Percentiles rank a stretch among this genome's conserved stretches.
phyloP scores from a whole-genome alignment of 1,140 invertebrate species.

The Aradophagus sp. region DNA sequence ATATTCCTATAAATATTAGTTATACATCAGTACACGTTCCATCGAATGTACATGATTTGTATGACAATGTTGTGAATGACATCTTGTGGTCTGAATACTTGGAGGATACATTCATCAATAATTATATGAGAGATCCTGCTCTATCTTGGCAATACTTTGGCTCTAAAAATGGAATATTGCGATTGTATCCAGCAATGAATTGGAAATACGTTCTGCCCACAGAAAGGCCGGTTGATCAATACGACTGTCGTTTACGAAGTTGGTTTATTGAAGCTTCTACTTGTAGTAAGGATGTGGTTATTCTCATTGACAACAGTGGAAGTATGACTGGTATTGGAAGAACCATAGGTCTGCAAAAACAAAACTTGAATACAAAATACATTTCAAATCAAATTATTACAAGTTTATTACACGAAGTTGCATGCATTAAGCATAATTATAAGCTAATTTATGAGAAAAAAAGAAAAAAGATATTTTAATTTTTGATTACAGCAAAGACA shows the following conservation, averaged over 20 bases:
- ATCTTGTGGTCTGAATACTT: constrained; percentile 91
- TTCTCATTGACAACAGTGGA: constrained; percentile 96
- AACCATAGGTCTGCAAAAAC: constrained; percentile 85
- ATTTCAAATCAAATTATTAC: no score
- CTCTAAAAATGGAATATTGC: constrained; percentile 91
- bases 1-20: constrained; percentile 87
- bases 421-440: no score
- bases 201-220: constrained; percentile 66
- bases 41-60: constrained; percentile 91
- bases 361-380: no score
- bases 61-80: constrained; percentile 79
- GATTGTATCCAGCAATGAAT: constrained; percentile 88
- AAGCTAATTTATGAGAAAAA: not conserved
- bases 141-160: constrained; percentile 98
- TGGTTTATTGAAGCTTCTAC: constrained; percentile 99
- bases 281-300: constrained; percentile 97
- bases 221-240: constrained; percentile 79
- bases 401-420: no score
- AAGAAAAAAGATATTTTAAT: no score
- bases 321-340: constrained; percentile 94
- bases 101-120: constrained; percentile 89
- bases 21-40: constrained; percentile 94
- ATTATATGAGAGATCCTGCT: constrained; percentile 89
- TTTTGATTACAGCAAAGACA: constrained; percentile 78
- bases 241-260: constrained; percentile 89